phyloP scores from a whole-genome alignment of 2,113 vertebrate species.

The Okapia johnstoni region DNA sequence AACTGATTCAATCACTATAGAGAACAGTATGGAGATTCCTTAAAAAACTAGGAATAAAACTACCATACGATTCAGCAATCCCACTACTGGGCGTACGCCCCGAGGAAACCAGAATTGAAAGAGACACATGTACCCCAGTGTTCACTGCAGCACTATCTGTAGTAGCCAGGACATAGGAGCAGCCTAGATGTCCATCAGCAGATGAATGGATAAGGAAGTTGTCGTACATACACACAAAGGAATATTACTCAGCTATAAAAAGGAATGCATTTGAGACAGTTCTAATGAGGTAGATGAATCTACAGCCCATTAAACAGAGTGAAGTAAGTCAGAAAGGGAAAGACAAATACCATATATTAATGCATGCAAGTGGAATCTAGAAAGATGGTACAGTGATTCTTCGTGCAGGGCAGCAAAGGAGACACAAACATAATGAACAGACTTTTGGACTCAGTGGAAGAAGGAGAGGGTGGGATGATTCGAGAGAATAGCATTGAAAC shows the following conservation, averaged over 20 bases:
- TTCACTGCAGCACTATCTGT: not conserved
- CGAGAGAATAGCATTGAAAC: not conserved
- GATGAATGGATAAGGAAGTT: rapidly evolving
- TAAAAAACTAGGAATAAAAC: not conserved
- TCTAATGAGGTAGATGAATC: not conserved
- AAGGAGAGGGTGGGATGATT: not conserved
- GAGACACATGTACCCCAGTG: not conserved
- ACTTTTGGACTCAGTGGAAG: not conserved
- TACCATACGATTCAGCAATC: not conserved
- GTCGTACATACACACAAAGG: not conserved
- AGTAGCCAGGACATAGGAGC: not conserved
- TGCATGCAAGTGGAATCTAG: not conserved
- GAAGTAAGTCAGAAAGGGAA: not conserved
- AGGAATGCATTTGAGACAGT: not conserved
- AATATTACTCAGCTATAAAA: not conserved
- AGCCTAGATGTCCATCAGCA: not conserved
- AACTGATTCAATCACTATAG: not conserved
- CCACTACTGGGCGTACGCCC: not conserved
- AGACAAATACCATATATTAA: not conserved
- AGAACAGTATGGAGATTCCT: not conserved
- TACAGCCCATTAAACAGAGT: not conserved
- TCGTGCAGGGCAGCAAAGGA: not conserved
- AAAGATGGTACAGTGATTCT: not conserved
- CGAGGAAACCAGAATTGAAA: not conserved
- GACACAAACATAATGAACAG: not conserved